Base-by-base conservation (phyloP, 2,888 invertebrate species). In the Plebejus argus region DNA sequence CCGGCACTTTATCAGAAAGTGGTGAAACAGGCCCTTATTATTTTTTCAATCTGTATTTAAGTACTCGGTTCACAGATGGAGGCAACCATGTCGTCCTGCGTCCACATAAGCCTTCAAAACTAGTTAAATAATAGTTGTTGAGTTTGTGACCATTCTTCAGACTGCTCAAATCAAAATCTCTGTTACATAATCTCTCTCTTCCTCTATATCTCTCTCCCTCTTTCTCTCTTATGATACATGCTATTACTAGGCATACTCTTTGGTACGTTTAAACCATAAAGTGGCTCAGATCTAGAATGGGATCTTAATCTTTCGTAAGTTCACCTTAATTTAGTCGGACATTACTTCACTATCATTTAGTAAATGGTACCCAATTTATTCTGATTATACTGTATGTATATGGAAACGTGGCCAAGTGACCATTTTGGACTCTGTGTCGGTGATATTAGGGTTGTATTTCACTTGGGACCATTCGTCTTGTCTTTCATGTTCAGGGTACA, bases 401-500 rank as follows among this genome's bases (percentile, higher is more conserved):
- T 15, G 39, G 45, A 20, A 20, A 39, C 3, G n/a, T 20, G 12
- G 18, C 15, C 72, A 45, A 15, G 12, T 15, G n/a, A 28, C 18
- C 28, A 53, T 53, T 74, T 49, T 53, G 28, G 28, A 49, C 15
- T 18, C 74, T 53, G 28, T 28, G 49, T 10, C 49, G 7, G 23
- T 18, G 28, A 18, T 18, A 18, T 53, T 74, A 74, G 3, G 74
- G 74, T 53, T 23, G 49, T 74, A 72, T 45, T 72, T 72, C 72
- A 72, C 45, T 10, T 45, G 23, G 39, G 20, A 72, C 20, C 49
- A 15, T 28, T 12, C 18, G 18, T 74, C 74, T 76, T 77, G 76
- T 20, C 45, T 76, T 76, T 58, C 58, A 74, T 28, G 74, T 53
- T 74, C 72, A 15, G 74, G 28, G 15, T 23, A 74, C 89, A 91